Base-by-base conservation (phyloP, 2,888 invertebrate genomes). In the Brachyopa scutellaris region DNA sequence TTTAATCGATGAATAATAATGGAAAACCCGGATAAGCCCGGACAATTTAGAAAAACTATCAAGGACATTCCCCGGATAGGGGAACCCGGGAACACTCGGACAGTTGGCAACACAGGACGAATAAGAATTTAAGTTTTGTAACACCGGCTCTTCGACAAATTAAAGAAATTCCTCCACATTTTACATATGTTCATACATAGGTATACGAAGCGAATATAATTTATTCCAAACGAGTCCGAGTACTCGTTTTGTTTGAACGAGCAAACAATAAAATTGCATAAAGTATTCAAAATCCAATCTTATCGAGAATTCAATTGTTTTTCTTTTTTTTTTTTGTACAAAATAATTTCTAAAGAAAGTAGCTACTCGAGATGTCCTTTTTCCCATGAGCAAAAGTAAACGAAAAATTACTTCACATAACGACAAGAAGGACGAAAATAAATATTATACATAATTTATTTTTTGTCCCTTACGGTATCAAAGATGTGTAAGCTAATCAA, bases 361-460 rank as follows among this genome's bases (percentile, higher is more conserved):
- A n/a, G n/a, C n/a, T n/a, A n/a, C n/a, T n/a, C n/a, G 40, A 19
- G n/a, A 21, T 19, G n/a, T 19, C 17, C 9, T 17, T 15, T 15
- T 36, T n/a, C n/a, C 4, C 3, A 26, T 26, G 11, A 1, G n/a
- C 21, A 11, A n/a, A n/a, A 45, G 4, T 6, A 1, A 1, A 47
- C 11, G 13, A 21, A 1, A 21, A 11, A 21, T 2, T 11, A 11
- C 2, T 13, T 11, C 5, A 1, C 42, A 9, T 9, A 9, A 21
- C 9, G 21, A n/a, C 1, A 3, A 47, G n/a, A 47, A 23, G 13
- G 47, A 4, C 7, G 1, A 0, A 26, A 47, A 47, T 47, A 26
- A 47, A n/a, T n/a, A n/a, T n/a, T n/a, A n/a, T n/a, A n/a, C n/a
- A 47, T 47, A 23, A 47, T 47, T 47, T 26, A 26, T 47, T 11